Base-by-base conservation (phyloP, 2,113 vertebrate species). In the Tenebrosternarchus preto region DNA sequence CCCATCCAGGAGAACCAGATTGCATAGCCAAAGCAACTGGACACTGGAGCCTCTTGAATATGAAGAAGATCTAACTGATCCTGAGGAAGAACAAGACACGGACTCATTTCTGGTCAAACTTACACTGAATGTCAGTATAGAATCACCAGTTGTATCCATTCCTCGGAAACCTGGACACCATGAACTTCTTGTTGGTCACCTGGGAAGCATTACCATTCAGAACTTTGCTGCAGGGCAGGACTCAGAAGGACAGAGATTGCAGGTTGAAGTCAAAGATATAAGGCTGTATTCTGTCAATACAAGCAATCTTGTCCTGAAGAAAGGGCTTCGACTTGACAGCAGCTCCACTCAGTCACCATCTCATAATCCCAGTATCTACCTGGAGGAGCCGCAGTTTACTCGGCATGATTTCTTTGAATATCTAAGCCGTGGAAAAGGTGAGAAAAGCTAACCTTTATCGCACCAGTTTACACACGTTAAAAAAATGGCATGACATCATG, bases 361-460 rank as follows among this genome's bases (percentile, higher is more conserved):
- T 60, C 83, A 64, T 63, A 83, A 59, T 7, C 72, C 73, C 2
- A 85, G 33, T 73, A 55, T 82, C 78, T 89, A 20, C 80, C 93
- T 94, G 60, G 95, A 96, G 9, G 96, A 97, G 70, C 83, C 94
- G 0, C 95, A 93, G 76, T 98, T 99, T 80, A 99, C 97, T 6
- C 95, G 97, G 0, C 93, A 97, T 20, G 95, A 98, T 91, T 98
- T 99, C 90, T 99, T 99, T 89, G 96, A 97, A 27, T 97, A 93
- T 0, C 86, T 99, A 53, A 95, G 91, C 75, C 90, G 93, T 67
- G 96, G 97, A 85, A 93, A 96, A 91, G 98, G 98, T 98, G 83
- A 93, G 95, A 84, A 60, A 31, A 43, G 22, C 16, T 59, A 55
- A n/a, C 63, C 3, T 66, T 63, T 60, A 36, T 55, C 43, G 57